phyloP scores from a whole-genome alignment of 2,888 invertebrate genomes.

The Hydropsyche betteni region DNA sequence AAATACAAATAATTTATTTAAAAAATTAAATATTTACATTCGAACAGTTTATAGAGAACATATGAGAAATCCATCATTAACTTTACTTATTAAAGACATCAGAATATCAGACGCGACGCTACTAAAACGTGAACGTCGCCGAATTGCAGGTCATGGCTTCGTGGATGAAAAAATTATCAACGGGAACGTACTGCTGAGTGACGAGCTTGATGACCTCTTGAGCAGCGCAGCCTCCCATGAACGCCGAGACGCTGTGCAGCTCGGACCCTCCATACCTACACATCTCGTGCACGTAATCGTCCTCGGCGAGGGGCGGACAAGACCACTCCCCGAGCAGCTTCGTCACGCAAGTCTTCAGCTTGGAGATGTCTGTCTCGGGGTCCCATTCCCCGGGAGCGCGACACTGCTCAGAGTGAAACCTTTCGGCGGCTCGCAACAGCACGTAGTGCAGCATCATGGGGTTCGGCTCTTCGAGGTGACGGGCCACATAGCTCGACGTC shows the following conservation, averaged over 20 bases:
- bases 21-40: no score
- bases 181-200: conserved; percentile 94
- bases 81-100: no score
- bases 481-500: conserved; percentile 68
- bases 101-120: no score
- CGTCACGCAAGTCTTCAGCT: conserved; percentile 77
- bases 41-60: no score
- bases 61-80: no score
- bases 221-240: conserved; percentile 90
- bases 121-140: conserved; percentile 80
- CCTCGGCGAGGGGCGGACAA: conserved; percentile 79
- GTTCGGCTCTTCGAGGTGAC: conserved; percentile 83
- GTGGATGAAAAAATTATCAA: conserved; percentile 95
- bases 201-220: conserved; percentile 96
- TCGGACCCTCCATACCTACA: conserved; percentile 95
- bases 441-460: conserved; percentile 90
- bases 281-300: conserved; percentile 95
- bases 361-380: conserved; percentile 89
- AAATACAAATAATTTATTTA: no score
- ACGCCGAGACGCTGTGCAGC: conserved; percentile 92
- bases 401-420: conserved; percentile 88
- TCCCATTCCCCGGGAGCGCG: conserved; percentile 90
- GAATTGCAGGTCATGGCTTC: conserved; percentile 92
- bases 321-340: conserved; percentile 89
- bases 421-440: conserved; percentile 88